These are phyloP conservation scores for Sicus ferrugineus DNA, from an alignment of 2,888 invertebrate species.

Conservation along the genomic window DNA sequence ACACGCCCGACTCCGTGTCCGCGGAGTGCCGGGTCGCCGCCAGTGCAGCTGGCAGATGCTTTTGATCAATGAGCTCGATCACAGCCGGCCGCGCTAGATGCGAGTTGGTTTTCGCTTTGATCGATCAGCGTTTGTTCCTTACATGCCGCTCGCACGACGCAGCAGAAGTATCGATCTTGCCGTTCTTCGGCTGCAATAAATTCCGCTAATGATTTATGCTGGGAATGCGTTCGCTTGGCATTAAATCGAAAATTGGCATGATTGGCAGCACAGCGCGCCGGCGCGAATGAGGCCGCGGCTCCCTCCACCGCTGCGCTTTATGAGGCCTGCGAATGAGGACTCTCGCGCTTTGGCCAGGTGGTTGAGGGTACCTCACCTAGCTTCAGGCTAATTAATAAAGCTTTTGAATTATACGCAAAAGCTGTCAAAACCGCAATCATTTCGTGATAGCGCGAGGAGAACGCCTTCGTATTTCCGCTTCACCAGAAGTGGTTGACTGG, in stretches of 20 bases:
- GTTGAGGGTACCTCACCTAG: background rate
- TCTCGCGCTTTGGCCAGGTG: background rate
- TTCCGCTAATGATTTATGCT: slow-evolving; percentile 45
- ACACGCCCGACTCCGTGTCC: background rate
- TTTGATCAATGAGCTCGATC: slow-evolving; percentile 19
- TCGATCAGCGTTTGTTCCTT: slow-evolving; percentile 18
- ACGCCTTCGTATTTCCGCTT: background rate
- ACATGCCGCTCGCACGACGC: slow-evolving; percentile 6
- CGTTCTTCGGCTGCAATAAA: slow-evolving; percentile 42
- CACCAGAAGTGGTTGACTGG: background rate
- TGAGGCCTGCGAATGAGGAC: background rate
- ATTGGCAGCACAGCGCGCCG: slow-evolving; percentile 33
- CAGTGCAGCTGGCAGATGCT: slow-evolving; percentile 17
- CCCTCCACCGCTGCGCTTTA: too few relatives aligned
- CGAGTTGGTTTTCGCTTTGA: slow-evolving; percentile 25
- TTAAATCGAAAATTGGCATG: slow-evolving; percentile 48
- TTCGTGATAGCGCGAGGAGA: slow-evolving; percentile 7
- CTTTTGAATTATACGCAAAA: slow-evolving; percentile 22
- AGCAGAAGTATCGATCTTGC: background rate
- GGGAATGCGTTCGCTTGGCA: slow-evolving; percentile 46
- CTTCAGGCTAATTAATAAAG: slow-evolving; percentile 28
- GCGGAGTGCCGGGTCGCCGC: background rate
- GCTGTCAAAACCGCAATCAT: slow-evolving; percentile 25
- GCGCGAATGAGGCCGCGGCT: background rate
- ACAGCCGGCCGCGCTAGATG: background rate